Conservation (phyloP, 2,797 vertebrate species). For the Pipistrellus pygmaeus region DNA sequence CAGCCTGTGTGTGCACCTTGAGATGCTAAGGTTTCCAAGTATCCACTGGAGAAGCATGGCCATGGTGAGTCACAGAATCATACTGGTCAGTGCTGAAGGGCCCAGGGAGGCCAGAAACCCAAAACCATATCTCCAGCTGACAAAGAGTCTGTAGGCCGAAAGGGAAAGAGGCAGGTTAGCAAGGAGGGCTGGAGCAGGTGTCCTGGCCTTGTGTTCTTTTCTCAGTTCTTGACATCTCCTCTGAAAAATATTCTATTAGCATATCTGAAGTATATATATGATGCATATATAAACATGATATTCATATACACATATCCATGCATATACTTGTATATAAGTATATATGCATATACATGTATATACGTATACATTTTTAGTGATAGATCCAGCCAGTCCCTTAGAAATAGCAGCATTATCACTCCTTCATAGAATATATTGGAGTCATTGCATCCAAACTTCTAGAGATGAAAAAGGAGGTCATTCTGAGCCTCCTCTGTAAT, state of each 20-base stretch:
- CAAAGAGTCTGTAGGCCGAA: not conserved
- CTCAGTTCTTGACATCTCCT: not conserved
- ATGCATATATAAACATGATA: not conserved
- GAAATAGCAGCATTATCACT: not conserved
- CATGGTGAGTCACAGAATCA: not conserved
- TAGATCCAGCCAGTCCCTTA: not conserved
- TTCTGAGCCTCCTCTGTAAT: slow-evolving; percentile 15
- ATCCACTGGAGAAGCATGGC: not conserved
- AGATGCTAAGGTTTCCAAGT: not conserved
- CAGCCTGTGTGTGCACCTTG: not conserved
- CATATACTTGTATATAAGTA: not conserved
- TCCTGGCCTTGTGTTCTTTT: not conserved
- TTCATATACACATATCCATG: too few relatives aligned
- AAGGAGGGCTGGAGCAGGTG: not conserved
- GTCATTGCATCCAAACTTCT: not conserved
- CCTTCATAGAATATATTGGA: not conserved
- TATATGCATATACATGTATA: not conserved
- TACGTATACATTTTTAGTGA: not conserved
- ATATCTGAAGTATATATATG: not conserved
- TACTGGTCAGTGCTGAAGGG: not conserved
- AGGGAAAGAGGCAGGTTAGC: not conserved
- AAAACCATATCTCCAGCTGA: not conserved
- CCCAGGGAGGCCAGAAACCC: not conserved
- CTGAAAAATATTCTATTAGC: not conserved
- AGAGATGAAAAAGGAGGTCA: not conserved